These are phyloP conservation scores for Paramisgurnus dabryanus DNA, from an alignment of 2,113 vertebrate species.

Conservation along the genomic window DNA sequence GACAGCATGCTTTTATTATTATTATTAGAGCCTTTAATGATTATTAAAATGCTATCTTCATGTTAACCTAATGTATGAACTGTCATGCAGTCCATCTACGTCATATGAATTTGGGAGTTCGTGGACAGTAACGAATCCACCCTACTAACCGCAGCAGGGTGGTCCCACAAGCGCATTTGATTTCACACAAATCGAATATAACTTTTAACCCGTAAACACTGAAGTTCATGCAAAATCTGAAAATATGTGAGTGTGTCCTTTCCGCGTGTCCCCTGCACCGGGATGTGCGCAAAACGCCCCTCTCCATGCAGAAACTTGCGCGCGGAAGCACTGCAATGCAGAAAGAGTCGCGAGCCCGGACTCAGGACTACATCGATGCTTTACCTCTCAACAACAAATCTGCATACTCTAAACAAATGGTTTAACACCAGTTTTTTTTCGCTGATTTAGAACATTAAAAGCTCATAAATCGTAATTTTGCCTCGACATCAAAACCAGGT, in stretches of 20 bases:
- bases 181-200: neutral
- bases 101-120: conserved; percentile 31
- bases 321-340: conserved; percentile 80
- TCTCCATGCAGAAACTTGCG: conserved; percentile 72
- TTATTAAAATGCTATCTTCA: conserved; percentile 60
- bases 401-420: neutral
- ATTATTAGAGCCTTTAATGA: too few relatives aligned
- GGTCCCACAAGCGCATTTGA: conserved; percentile 60
- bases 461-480: neutral
- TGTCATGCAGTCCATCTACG: conserved; percentile 21
- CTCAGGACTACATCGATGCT: neutral
- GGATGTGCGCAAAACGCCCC: conserved; percentile 48
- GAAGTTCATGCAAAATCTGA: neutral
- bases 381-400: neutral
- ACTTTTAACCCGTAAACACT: too few relatives aligned
- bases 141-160: conserved; percentile 67
- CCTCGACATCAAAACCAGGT: neutral
- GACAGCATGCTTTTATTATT: too few relatives aligned
- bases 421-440: neutral
- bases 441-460: neutral
- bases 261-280: conserved; percentile 6
- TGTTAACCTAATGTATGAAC: conserved; percentile 6
- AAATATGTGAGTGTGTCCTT: conserved; percentile 4
- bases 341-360: conserved; percentile 65
- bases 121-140: conserved; percentile 1